Conservation (phyloP, 2,797 vertebrate genomes). For the Caiman crocodilus region DNA sequence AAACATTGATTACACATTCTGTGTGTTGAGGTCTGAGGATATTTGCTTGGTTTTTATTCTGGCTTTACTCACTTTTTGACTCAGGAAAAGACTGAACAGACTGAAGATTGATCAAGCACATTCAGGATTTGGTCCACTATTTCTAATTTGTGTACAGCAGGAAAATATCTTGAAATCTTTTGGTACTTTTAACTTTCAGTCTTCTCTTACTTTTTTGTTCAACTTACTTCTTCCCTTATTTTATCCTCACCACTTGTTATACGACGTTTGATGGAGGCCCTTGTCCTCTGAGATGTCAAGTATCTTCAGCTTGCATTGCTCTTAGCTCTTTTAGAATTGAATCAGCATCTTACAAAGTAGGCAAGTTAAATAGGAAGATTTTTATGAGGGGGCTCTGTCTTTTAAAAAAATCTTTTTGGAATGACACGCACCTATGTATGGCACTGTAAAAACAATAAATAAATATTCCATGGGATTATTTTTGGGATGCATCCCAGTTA, state of each 20-base stretch:
- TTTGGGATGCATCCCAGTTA: background rate
- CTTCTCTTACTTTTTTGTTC: background rate
- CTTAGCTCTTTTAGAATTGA: background rate
- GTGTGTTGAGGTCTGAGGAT: background rate
- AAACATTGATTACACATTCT: background rate
- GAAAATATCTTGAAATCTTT: background rate
- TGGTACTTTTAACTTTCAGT: background rate
- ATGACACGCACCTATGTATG: background rate
- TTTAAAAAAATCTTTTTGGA: background rate
- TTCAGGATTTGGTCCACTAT: rapidly evolving
- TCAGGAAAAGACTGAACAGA: background rate
- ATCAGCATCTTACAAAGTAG: background rate
- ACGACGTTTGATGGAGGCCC: background rate
- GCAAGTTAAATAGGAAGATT: background rate
- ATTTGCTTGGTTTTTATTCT: background rate
- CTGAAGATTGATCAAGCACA: background rate
- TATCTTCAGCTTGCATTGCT: background rate
- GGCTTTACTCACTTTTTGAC: background rate
- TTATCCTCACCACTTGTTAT: background rate
- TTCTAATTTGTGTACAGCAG: background rate
- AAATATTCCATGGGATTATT: background rate
- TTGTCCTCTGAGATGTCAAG: background rate
- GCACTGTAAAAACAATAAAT: background rate
- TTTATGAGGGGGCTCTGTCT: background rate
- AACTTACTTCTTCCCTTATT: background rate